phyloP scores from a whole-genome alignment of 1,140 invertebrate genomes.

The Lepidostoma basale region DNA sequence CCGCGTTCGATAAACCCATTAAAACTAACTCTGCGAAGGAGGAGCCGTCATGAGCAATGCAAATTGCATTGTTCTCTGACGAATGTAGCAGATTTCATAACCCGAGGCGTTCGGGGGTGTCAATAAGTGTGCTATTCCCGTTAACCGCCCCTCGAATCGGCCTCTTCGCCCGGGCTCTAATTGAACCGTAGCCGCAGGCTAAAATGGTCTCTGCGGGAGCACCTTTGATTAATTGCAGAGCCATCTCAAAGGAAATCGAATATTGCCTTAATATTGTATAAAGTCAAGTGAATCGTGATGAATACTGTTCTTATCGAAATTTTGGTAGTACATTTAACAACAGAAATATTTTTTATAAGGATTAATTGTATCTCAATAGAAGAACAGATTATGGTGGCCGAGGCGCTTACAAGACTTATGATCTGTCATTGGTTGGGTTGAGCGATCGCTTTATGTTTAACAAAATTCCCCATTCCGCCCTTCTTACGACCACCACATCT shows the following conservation, averaged over 20 bases:
- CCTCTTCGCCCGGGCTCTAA: background rate
- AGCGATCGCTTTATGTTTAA: no score
- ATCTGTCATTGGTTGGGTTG: no score
- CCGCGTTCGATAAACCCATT: no score
- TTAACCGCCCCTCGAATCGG: background rate
- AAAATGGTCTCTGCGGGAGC: background rate
- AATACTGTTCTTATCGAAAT: background rate
- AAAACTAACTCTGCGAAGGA: no score
- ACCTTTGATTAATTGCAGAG: slow-evolving; percentile 3
- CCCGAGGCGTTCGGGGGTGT: slow-evolving; percentile 12
- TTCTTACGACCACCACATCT: no score
- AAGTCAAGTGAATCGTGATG: slow-evolving; percentile 1
- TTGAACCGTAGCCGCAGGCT: slow-evolving; percentile 11
- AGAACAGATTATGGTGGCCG: no score
- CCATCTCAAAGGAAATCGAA: slow-evolving; percentile 11
- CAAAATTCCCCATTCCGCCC: no score
- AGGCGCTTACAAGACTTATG: no score
- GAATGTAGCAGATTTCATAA: background rate
- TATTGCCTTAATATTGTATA: background rate
- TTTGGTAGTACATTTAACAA: background rate
- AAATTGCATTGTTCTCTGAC: no score
- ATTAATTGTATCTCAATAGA: no score
- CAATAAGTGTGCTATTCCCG: background rate
- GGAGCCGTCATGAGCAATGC: no score
- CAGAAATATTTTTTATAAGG: no score